A percentile compares a stretch with the other conserved stretches of the same genome.
phyloP scores from a whole-genome alignment of 2,113 vertebrate species.

The Oceanites oceanicus region DNA sequence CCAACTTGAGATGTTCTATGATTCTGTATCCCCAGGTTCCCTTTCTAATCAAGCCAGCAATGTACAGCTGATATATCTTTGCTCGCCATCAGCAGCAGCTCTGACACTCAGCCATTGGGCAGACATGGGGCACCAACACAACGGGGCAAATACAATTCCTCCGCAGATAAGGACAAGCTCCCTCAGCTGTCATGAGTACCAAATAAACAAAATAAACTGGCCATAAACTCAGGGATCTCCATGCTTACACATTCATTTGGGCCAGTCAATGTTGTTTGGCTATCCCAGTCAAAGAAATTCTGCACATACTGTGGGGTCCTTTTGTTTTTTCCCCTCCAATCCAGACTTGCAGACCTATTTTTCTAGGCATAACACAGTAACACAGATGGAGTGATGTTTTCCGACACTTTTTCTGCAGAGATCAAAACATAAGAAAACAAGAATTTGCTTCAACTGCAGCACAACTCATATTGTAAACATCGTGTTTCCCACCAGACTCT shows the following conservation, averaged over 20 bases:
- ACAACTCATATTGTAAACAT: background rate
- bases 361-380: background rate
- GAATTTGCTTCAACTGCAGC: background rate
- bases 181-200: background rate
- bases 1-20: background rate
- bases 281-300: background rate
- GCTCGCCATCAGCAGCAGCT: background rate
- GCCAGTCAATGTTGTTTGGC: background rate
- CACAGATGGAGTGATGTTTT: background rate
- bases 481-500: background rate
- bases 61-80: background rate
- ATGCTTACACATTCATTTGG: background rate
- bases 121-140: background rate
- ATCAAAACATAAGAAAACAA: background rate
- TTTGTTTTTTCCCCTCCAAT: background rate
- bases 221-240: background rate
- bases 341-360: background rate
- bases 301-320: background rate
- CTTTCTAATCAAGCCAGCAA: background rate
- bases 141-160: background rate
- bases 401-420: background rate
- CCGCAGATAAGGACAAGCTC: background rate
- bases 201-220: background rate
- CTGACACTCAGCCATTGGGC: background rate
- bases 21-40: background rate